Percentiles rank a stretch among this genome's conserved stretches.
Evolutionary conservation across 2,888 invertebrate species (phyloP).

Genomic region (Apotomis capreana): DNA sequence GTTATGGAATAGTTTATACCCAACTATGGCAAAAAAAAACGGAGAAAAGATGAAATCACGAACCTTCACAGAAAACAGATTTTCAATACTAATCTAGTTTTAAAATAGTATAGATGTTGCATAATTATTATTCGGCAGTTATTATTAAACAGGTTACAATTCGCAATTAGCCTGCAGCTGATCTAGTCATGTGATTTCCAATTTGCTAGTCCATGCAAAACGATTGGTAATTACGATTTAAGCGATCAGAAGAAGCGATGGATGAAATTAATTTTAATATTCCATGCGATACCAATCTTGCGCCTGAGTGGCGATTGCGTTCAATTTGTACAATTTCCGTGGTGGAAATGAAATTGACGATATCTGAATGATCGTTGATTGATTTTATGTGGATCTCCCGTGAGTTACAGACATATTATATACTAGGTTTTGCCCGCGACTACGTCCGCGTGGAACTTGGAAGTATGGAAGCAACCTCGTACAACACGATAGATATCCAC

Average conservation of each 20-base stretch:
- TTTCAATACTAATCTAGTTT: too few species aligned
- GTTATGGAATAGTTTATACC: too few species aligned
- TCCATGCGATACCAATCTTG: constrained; percentile 28
- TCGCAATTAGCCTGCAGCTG: not conserved
- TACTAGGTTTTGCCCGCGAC: too few species aligned
- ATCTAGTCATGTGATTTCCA: not conserved
- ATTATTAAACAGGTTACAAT: not conserved
- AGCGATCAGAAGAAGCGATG: constrained; percentile 19
- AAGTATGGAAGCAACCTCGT: too few species aligned
- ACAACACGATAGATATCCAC: too few species aligned
- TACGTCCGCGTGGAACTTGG: too few species aligned
- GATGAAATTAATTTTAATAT: constrained; percentile 36
- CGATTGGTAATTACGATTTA: constrained; percentile 25
- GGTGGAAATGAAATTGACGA: constrained; percentile 25
- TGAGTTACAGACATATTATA: too few species aligned
- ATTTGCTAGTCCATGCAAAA: constrained; percentile 18
- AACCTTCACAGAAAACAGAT: too few species aligned
- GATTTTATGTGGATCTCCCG: not conserved
- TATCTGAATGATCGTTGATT: constrained; percentile 5
- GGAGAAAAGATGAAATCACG: too few species aligned
- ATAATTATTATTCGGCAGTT: too few species aligned
- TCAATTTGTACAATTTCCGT: constrained; percentile 27
- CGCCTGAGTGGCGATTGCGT: constrained; percentile 13
- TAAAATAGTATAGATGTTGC: too few species aligned
- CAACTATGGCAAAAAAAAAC: too few species aligned